Percentiles rank a stretch among this genome's conserved stretches.
These are phyloP conservation scores for Formica selysi DNA, from an alignment of 1,140 invertebrate species.

Conservation along the genomic window DNA sequence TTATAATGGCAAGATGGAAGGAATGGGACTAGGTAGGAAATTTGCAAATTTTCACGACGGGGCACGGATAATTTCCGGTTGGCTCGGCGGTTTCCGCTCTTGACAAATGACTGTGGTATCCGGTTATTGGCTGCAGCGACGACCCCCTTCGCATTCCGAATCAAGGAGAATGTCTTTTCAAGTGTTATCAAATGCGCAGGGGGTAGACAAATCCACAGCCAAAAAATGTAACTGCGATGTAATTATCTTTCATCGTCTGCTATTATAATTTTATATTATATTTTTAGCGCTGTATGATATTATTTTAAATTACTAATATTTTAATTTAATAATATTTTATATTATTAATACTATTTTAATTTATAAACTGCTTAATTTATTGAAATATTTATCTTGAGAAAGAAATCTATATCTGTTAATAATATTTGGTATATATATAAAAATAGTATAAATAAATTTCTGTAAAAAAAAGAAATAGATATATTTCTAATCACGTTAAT, in stretches of 20 bases:
- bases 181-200: constrained; percentile 45
- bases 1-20: constrained; percentile 74
- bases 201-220: constrained; percentile 39
- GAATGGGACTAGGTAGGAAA: constrained; percentile 78
- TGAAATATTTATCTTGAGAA: not conserved
- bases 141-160: constrained; percentile 70
- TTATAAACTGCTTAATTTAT: not conserved
- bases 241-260: constrained; percentile 12
- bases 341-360: not conserved
- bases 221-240: constrained; percentile 9
- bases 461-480: not conserved
- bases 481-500: not conserved
- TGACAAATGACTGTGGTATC: constrained; percentile 86
- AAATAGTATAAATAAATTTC: not conserved
- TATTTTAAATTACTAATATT: constrained; percentile 9
- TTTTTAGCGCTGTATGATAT: not conserved
- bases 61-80: constrained; percentile 84
- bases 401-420: not conserved
- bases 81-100: constrained; percentile 82
- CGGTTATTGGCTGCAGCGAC: constrained; percentile 77
- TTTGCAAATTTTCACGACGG: constrained; percentile 84
- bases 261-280: not conserved
- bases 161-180: constrained; percentile 66
- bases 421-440: not conserved
- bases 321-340: not conserved